Conservation (phyloP, 2,113 vertebrate species). For the Neotragus moschatus region DNA sequence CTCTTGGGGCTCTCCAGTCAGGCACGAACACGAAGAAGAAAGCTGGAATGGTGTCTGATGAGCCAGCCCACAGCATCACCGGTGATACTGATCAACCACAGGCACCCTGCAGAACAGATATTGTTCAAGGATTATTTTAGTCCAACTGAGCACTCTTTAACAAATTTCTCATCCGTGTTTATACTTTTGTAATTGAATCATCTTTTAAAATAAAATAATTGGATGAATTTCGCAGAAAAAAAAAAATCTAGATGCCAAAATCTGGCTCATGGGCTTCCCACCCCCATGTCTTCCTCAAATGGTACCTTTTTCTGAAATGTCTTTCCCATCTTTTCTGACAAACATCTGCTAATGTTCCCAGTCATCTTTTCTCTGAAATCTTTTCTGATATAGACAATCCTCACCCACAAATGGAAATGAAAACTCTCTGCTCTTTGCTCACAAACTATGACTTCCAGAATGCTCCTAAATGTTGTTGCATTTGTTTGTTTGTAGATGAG, state of each 20-base stretch:
- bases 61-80: neutral
- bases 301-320: neutral
- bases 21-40: fast-evolving
- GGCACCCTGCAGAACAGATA: neutral
- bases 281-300: neutral
- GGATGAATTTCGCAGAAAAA: neutral
- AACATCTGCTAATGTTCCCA: neutral
- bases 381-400: neutral
- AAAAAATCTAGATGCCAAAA: neutral
- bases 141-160: neutral
- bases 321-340: neutral
- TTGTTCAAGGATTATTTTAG: neutral
- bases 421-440: neutral
- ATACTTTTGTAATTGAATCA: neutral
- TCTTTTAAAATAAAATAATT: neutral
- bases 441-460: neutral
- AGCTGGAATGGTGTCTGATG: neutral
- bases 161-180: neutral
- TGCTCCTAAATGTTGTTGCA: neutral
- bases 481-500: neutral
- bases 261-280: neutral
- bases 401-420: neutral
- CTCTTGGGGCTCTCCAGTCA: neutral
- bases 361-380: neutral
- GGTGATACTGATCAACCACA: neutral